A percentile compares a stretch with the other conserved stretches of the same genome.
These are phyloP conservation scores for Forbesichthys agassizii DNA, from an alignment of 2,113 vertebrate species.

Conservation along the genomic window DNA sequence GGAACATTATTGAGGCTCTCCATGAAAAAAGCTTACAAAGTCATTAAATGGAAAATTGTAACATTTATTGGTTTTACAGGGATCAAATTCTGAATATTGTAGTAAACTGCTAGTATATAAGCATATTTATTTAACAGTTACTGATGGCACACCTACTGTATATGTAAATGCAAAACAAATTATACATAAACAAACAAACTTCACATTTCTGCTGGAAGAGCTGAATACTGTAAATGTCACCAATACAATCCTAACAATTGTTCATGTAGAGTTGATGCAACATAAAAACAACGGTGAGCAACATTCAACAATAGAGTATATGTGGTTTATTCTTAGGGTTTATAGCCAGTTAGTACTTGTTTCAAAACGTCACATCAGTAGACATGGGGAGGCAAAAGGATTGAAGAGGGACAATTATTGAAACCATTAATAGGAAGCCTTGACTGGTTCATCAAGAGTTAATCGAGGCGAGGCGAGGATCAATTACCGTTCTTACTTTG, in stretches of 20 bases:
- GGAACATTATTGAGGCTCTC: neutral
- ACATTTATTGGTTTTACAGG: no score
- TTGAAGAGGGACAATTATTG: conserved; percentile 25
- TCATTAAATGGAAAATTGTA: no score
- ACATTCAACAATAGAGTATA: neutral
- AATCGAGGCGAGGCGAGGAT: conserved; percentile 39
- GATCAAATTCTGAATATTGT: no score
- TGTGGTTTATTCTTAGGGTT: neutral
- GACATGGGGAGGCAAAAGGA: conserved; percentile 10
- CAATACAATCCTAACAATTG: neutral
- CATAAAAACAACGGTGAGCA: neutral
- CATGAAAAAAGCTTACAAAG: neutral
- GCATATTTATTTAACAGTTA: no score
- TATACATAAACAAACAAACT: no score
- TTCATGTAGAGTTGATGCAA: neutral
- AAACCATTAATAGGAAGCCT: conserved; percentile 29
- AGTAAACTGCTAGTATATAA: no score
- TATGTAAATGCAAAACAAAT: no score
- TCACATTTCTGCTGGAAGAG: neutral
- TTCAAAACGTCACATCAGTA: neutral
- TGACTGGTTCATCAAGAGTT: conserved; percentile 43
- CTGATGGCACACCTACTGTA: no score
- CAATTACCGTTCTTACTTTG: conserved; percentile 32
- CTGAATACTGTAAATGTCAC: neutral
- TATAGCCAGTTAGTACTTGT: neutral